phyloP scores from a whole-genome alignment of 2,888 invertebrate genomes.

The Campoletis raptor region DNA sequence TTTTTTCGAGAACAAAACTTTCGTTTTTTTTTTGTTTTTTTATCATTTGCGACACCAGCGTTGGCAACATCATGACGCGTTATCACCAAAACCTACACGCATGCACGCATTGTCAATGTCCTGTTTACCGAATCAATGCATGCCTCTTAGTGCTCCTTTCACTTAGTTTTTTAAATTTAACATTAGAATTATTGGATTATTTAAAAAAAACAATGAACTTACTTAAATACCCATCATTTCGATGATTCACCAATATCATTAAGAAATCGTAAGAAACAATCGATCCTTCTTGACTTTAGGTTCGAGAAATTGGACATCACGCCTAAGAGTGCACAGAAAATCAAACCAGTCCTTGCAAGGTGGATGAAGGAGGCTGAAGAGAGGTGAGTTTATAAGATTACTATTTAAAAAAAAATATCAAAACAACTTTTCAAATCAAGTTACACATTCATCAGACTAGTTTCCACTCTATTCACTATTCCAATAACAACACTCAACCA shows the following conservation, averaged over 20 bases:
- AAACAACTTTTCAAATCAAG: neutral
- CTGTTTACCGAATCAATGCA: constrained; percentile 82
- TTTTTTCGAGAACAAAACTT: constrained; percentile 27
- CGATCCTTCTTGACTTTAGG: constrained; percentile 89
- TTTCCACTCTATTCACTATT: neutral
- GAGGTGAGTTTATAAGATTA: constrained; percentile 88
- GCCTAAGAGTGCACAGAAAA: constrained; percentile 99
- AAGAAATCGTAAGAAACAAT: constrained; percentile 68
- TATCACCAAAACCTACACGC: constrained; percentile 84
- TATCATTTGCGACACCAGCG: constrained; percentile 74
- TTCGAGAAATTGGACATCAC: constrained; percentile 99
- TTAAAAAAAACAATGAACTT: constrained; percentile 11
- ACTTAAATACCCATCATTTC: neutral
- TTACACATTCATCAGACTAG: neutral
- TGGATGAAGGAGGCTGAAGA: constrained; percentile 99
- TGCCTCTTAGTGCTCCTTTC: constrained; percentile 83
- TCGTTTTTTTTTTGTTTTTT: constrained; percentile 12
- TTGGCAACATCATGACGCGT: constrained; percentile 84
- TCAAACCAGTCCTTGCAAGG: constrained; percentile 98
- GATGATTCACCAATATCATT: constrained; percentile 9
- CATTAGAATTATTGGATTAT: neutral
- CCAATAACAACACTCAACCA: neutral
- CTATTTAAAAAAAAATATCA: neutral
- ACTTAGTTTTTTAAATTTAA: constrained; percentile 55
- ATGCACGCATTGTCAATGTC: constrained; percentile 85